Conservation (phyloP, 1,140 invertebrate genomes). For the Scaptomyza hsui region DNA sequence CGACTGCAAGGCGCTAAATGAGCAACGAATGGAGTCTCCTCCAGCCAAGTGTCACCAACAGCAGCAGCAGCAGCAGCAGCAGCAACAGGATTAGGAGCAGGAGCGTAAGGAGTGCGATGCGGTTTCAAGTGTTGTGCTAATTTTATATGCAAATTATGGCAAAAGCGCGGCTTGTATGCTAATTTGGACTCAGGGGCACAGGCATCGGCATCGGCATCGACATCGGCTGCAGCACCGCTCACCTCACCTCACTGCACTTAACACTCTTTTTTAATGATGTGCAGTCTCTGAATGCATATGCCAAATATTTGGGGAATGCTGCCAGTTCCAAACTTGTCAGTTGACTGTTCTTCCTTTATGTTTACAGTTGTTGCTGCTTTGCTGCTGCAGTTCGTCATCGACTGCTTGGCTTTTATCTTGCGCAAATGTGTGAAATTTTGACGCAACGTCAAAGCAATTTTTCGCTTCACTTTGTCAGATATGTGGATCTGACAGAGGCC, state of each 20-base stretch:
- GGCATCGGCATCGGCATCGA: not conserved
- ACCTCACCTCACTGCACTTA: conserved; percentile 30
- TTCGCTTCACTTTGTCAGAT: conserved; percentile 71
- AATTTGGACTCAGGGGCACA: conserved; percentile 44
- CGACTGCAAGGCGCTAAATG: conserved; percentile 69
- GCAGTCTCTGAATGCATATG: conserved; percentile 42
- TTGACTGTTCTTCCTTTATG: not conserved
- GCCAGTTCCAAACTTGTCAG: not conserved
- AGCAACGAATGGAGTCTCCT: conserved; percentile 37
- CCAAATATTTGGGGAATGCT: conserved; percentile 76
- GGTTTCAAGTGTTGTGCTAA: conserved; percentile 76
- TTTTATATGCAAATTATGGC: conserved; percentile 82
- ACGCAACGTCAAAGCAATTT: conserved; percentile 79
- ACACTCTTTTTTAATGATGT: conserved; percentile 78
- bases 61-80: conserved; percentile 23
- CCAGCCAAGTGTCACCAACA: conserved; percentile 42
- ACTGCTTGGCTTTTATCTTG: conserved; percentile 67
- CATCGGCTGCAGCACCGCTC: not conserved
- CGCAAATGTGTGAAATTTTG: conserved; percentile 79
- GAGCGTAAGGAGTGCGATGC: not conserved
- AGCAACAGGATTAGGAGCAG: conserved; percentile 18
- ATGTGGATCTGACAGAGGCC: conserved; percentile 61
- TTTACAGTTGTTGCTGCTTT: not conserved
- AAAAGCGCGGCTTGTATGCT: conserved; percentile 81
- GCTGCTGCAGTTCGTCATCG: conserved; percentile 37